Conservation (phyloP, 1,140 invertebrate species). For the Drosophila arawakana region DNA sequence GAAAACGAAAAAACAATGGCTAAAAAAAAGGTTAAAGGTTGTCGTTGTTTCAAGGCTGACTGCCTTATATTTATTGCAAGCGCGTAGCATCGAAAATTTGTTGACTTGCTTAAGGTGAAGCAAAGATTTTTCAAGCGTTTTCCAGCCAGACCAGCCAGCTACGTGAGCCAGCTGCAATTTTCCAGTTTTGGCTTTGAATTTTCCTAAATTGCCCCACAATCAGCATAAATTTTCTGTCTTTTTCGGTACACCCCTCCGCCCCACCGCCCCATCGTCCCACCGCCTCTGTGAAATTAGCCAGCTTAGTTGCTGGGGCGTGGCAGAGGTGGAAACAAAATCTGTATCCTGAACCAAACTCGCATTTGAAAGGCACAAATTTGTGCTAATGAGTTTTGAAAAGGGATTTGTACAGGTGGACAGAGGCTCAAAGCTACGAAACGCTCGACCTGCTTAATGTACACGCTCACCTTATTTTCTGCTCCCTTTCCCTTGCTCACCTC, state of each 20-base stretch:
- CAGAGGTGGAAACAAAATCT: constrained; percentile 22
- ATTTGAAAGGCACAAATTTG: constrained; percentile 78
- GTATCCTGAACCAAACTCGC: background rate
- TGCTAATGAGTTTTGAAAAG: constrained; percentile 82
- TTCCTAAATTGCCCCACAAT: constrained; percentile 80
- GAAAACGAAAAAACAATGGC: background rate
- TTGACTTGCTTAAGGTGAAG: constrained; percentile 31
- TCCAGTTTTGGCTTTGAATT: constrained; percentile 59
- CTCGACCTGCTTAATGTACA: constrained; percentile 62
- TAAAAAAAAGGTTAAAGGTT: constrained; percentile 52
- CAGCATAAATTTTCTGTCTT: constrained; percentile 76
- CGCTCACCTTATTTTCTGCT: background rate
- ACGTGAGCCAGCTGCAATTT: constrained; percentile 63
- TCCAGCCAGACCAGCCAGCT: constrained; percentile 12
- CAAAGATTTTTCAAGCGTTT: constrained; percentile 14
- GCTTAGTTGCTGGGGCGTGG: constrained; percentile 41
- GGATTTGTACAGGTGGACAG: constrained; percentile 61
- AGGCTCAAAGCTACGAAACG: constrained; percentile 19
- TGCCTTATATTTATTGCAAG: constrained; percentile 59
- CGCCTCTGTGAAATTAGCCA: constrained; percentile 37
- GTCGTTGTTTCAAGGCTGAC: constrained; percentile 72
- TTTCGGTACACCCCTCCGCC: constrained; percentile 8
- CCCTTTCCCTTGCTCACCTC: background rate
- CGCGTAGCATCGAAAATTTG: constrained; percentile 42
- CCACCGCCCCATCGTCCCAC: background rate